phyloP scores from a whole-genome alignment of 2,888 invertebrate genomes.

The Ptilodon capucinus region DNA sequence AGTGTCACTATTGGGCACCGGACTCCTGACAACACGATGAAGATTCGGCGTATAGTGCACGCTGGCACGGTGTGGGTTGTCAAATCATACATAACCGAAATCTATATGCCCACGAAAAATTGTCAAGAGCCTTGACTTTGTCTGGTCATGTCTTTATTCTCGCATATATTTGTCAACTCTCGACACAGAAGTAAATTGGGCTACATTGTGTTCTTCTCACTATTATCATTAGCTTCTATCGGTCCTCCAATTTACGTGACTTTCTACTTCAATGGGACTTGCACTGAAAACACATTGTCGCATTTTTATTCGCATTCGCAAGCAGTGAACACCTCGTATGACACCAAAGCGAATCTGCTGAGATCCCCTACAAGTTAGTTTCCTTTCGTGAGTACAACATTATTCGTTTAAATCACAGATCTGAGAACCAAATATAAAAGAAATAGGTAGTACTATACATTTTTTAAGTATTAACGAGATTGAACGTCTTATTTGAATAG shows the following conservation, averaged over 20 bases:
- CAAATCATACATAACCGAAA: too few relatives aligned
- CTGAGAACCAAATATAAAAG: too few relatives aligned
- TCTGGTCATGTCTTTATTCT: slow-evolving; percentile 18
- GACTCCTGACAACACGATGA: too few relatives aligned
- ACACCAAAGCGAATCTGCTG: slow-evolving; percentile 21
- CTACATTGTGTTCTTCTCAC: slow-evolving; percentile 45
- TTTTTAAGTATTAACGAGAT: too few relatives aligned
- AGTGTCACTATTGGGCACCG: too few relatives aligned
- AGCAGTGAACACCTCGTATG: slow-evolving; percentile 25
- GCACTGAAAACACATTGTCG: slow-evolving; percentile 51
- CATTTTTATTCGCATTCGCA: slow-evolving; percentile 45
- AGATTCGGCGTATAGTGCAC: too few relatives aligned
- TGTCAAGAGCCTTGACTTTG: too few relatives aligned
- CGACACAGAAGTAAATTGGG: slow-evolving; percentile 28
- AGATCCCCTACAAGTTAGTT: slow-evolving; percentile 14
- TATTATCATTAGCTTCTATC: slow-evolving; percentile 51
- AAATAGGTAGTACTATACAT: too few relatives aligned
- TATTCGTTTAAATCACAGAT: too few relatives aligned
- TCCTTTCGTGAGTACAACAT: neutral
- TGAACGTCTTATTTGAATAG: too few relatives aligned
- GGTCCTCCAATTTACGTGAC: slow-evolving; percentile 60
- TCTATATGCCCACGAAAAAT: slow-evolving; percentile 27
- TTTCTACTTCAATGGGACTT: slow-evolving; percentile 42
- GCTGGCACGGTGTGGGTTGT: too few relatives aligned
- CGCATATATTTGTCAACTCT: slow-evolving; percentile 10